phyloP scores from a whole-genome alignment of 2,888 invertebrate species.

The Morpho helenor region DNA sequence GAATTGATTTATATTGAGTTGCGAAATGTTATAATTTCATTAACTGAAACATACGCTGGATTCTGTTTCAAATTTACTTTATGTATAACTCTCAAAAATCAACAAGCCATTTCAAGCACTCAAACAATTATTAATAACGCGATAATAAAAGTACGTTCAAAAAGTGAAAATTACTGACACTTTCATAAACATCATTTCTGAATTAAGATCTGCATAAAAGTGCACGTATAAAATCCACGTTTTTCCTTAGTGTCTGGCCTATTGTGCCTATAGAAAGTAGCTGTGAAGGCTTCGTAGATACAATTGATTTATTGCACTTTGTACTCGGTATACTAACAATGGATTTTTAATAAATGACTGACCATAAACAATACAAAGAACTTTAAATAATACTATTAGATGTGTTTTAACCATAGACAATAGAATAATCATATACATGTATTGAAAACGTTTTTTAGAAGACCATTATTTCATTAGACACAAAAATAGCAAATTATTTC shows the following conservation, averaged over 20 bases:
- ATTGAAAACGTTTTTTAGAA: too few relatives aligned
- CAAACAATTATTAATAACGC: slow-evolving; percentile 1
- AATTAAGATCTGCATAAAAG: slow-evolving; percentile 22
- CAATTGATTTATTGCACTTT: slow-evolving; percentile 7
- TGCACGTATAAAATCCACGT: slow-evolving; percentile 5
- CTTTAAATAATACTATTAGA: too few relatives aligned
- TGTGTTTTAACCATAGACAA: too few relatives aligned
- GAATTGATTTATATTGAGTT: too few relatives aligned
- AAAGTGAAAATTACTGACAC: slow-evolving; percentile 19
- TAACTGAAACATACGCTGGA: too few relatives aligned
- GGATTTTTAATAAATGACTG: too few relatives aligned
- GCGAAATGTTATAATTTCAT: too few relatives aligned
- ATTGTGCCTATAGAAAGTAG: slow-evolving; percentile 20
- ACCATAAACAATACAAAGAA: too few relatives aligned
- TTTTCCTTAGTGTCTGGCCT: slow-evolving; percentile 15
- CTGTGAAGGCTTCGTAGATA: slow-evolving; percentile 4
- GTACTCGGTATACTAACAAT: background rate
- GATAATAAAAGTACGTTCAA: slow-evolving; percentile 7
- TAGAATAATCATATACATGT: too few relatives aligned
- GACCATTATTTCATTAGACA: too few relatives aligned
- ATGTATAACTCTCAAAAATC: slow-evolving; percentile 6
- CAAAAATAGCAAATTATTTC: too few relatives aligned
- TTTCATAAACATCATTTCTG: slow-evolving; percentile 22
- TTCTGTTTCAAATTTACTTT: too few relatives aligned
- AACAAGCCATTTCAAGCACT: slow-evolving; percentile 16